Base-by-base conservation (phyloP, 1,140 invertebrate genomes). In the Mycetomoellerius zeteki region DNA sequence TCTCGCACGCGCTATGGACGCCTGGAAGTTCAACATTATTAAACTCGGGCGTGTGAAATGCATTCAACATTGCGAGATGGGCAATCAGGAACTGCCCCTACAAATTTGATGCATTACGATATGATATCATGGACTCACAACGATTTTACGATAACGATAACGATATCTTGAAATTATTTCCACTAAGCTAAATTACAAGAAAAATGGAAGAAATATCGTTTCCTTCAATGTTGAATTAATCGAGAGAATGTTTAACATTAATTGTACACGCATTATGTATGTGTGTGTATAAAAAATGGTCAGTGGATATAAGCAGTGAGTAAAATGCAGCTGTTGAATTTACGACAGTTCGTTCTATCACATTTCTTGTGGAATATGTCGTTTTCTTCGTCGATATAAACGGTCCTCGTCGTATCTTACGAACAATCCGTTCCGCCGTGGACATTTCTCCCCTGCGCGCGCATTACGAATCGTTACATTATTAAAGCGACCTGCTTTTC, bases 401-500 rank as follows among this genome's bases (percentile, higher is more conserved):
- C 19, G 12, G 19, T 4, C 65, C 62, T 4, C 37, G 30, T 78
- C 19, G 37, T 62, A 78, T 78, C 16, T 2, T 47, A 47, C 24
- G 58, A 64, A 64, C 24, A 78, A 65, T 65, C 16, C 24, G 7
- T 78, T 78, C 27, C 6, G 19, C 24, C 24, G 6, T 21, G 24
- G 43, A 67, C 76, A 78, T 78, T 65, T 60, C 54, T 37, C 33
- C 16, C 21, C n/a, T n/a, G n/a, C n/a, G 21, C n/a, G 54, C 54
- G 54, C 54, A 76, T 60, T 76, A 76, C 14, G n/a, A 78, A 33
- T 78, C 58, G 75, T 62, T 64, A 21, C 37, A 80, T 81, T 81
- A 81, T 69, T 69, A 67, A 81, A 58, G 33, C 67, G 52, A 52
- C 7, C 47, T 47, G 64, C 54, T 84, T 75, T 84, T 84, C 80